Base-by-base conservation (phyloP, 2,113 vertebrate species). In the Eretmodus cyanostictus region DNA sequence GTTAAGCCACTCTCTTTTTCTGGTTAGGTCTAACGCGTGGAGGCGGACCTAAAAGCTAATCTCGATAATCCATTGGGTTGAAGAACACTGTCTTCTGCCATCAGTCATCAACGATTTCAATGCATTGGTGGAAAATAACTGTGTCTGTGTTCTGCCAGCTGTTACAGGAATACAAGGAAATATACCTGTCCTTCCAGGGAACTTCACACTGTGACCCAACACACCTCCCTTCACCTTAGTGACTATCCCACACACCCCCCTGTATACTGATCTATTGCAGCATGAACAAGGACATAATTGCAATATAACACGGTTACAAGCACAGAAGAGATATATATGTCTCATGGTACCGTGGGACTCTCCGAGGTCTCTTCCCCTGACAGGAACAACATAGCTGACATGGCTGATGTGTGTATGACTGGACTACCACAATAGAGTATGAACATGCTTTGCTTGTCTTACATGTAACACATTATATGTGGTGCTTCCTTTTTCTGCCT, bases 1-100 rank as follows among this genome's bases (percentile, higher is more conserved):
- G 91, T 93, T 95, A 93, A 95, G 91, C 93, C 90, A 92, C 87
- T 89, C 63, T 81, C 87, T 90, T 82, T 91, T 92, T 82, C 90
- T 87, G 89, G 90, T 91, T 83, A 86, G 87, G 81, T 94, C 82
- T 80, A 85, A 89, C 81, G 61, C 83, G 63, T 47, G 79, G 87
- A 83, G 85, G 89, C 36, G 38, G 90, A 51, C 79, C 87, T 81
- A 61, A 81, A 91, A 92, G 66, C 83, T 94, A 92, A 94, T 94
- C 92, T 86, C 34, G 90, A 86, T 94, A 88, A 93, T 92, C 93
- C 92, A 92, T 90, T 84, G 90, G 90, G 91, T 92, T 89, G 85
- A 89, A 73, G 82, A 87, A 86, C 84, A 87, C 31, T 78, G 45
- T 89, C 89, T 86, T 59, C 87, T 92, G 93, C 92, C 93, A 95